Conservation (phyloP, 2,888 invertebrate genomes). For the Idaea aversata region DNA sequence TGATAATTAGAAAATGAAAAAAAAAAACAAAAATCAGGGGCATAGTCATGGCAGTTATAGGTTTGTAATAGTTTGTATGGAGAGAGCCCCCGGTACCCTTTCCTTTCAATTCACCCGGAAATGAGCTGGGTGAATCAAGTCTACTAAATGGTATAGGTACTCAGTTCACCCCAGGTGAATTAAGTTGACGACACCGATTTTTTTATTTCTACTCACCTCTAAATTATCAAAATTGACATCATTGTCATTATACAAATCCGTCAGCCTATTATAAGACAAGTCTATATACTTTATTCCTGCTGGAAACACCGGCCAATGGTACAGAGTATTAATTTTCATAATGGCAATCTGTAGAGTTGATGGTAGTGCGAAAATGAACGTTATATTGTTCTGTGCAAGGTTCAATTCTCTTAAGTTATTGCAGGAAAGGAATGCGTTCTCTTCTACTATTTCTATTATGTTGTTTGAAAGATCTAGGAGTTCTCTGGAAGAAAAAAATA, state of each 20-base stretch:
- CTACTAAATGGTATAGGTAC: no score
- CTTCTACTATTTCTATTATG: conserved; percentile 67
- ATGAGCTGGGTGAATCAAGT: no score
- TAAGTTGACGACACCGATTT: no score
- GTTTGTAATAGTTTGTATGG: no score
- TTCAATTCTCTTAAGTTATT: conserved; percentile 65
- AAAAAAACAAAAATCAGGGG: no score
- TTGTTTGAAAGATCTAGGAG: conserved; percentile 71
- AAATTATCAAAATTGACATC: conserved; percentile 56
- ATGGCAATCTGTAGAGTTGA: conserved; percentile 61
- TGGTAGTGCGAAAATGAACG: conserved; percentile 63
- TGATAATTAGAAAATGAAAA: no score
- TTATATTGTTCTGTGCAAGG: conserved; percentile 72
- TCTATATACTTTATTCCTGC: conserved; percentile 66
- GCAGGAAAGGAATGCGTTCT: conserved; percentile 58
- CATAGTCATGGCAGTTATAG: no score
- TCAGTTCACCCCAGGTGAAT: no score
- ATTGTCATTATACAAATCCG: conserved; percentile 59
- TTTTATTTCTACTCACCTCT: conserved; percentile 52
- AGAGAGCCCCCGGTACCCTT: no score
- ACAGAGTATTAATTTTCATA: conserved; percentile 63
- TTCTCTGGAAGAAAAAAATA: conserved; percentile 50
- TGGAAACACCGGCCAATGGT: conserved; percentile 70
- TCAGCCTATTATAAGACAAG: conserved; percentile 65
- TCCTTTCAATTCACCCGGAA: no score